Evolutionary conservation across 2,888 invertebrate species (phyloP).

Genomic region (Timema podura): DNA sequence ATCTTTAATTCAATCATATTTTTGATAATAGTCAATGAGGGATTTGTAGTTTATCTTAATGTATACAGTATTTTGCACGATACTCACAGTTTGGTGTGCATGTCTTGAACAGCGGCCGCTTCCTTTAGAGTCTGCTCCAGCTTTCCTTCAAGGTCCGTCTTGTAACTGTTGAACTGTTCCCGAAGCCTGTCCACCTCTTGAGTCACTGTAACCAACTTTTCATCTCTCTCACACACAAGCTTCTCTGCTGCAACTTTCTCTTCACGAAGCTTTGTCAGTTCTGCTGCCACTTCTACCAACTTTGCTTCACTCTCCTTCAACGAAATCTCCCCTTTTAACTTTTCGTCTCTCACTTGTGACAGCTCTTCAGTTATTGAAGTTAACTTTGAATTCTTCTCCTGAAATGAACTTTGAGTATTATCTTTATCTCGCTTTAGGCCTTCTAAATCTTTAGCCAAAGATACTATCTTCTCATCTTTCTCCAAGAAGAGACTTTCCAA

Average conservation of each 20-base stretch:
- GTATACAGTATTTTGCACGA: no score
- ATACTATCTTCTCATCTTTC: conserved; percentile 45
- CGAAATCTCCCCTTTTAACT: conserved; percentile 1
- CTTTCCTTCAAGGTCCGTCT: conserved; percentile 25
- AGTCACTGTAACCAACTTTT: conserved; percentile 24
- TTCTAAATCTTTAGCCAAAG: conserved; percentile 21
- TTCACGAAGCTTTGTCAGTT: conserved; percentile 18
- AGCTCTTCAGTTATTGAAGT: conserved; percentile 18
- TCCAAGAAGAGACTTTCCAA: conserved; percentile 46
- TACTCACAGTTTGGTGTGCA: conserved; percentile 49
- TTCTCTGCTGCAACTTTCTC: conserved; percentile 26
- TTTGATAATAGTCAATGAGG: no score
- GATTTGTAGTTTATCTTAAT: no score
- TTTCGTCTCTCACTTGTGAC: background rate
- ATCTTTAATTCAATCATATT: background rate
- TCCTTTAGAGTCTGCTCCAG: conserved; percentile 28
- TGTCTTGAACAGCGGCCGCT: conserved; percentile 42
- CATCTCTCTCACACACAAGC: conserved; percentile 29
- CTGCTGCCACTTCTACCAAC: conserved; percentile 6
- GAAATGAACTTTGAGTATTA: conserved; percentile 17
- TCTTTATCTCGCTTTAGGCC: conserved; percentile 22
- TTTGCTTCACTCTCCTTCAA: background rate
- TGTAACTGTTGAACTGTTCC: conserved; percentile 23
- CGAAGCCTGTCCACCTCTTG: conserved; percentile 26
- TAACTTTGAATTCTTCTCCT: conserved; percentile 20